A percentile compares a stretch with the other conserved stretches of the same genome.
These are phyloP conservation scores for Glaucomys volans DNA, from an alignment of 2,113 vertebrate species.

Conservation along the genomic window DNA sequence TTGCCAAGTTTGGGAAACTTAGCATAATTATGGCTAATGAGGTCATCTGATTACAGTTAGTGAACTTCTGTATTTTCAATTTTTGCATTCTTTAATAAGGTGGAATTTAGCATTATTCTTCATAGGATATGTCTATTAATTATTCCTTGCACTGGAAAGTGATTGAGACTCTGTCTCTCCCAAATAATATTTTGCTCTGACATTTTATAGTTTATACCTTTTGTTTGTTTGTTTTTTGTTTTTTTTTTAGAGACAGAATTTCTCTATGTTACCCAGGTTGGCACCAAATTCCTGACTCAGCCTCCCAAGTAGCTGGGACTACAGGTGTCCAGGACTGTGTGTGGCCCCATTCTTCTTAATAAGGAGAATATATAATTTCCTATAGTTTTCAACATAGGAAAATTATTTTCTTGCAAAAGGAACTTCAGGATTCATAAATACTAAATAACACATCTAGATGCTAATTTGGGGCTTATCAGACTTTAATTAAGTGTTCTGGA, in stretches of 20 bases:
- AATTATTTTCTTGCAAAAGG: conserved; percentile 33
- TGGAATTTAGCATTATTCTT: background rate
- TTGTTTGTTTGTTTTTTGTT: no score
- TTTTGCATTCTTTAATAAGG: background rate
- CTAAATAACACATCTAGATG: background rate
- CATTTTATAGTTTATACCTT: background rate
- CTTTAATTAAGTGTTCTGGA: conserved; percentile 10
- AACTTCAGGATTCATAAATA: background rate
- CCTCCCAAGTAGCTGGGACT: background rate
- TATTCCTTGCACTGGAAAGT: background rate
- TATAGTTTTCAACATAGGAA: background rate
- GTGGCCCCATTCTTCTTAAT: background rate
- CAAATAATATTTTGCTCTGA: background rate
- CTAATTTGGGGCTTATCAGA: background rate
- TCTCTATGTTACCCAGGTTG: background rate
- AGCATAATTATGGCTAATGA: background rate
- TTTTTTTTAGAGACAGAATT: background rate
- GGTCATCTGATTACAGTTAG: background rate
- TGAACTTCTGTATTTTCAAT: background rate
- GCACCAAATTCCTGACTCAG: background rate
- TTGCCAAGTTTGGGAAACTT: conserved; percentile 8
- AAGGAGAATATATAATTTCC: background rate
- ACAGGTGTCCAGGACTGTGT: no score
- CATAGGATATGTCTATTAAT: background rate
- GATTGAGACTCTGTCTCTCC: background rate